Evolutionary conservation across 2,113 vertebrate genomes (phyloP), one percentile per base, ranked within the genome.

Genomic region (Gorsachius goisagi): DNA sequence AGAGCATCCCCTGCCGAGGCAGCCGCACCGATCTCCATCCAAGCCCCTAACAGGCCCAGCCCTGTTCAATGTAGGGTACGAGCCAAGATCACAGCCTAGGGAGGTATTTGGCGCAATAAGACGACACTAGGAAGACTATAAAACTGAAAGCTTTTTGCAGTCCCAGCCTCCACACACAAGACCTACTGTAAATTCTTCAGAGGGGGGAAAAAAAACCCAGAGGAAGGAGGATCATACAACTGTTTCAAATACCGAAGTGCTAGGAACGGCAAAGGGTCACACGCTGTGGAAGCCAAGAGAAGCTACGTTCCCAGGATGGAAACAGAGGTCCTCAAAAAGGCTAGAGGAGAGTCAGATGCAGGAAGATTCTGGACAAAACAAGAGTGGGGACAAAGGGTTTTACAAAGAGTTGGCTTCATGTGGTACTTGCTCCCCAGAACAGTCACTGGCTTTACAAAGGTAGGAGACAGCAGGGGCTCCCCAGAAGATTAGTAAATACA

Each of bases 1-100:
- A 89, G 74, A 94, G 85, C 82, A 95, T 77, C 92, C 83, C 93
- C 88, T 93, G 89, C 77, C 7, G 93, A 97, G 93, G 73, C 83
- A 87, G 81, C 78, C 88, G 82, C 95, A 92, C 11, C 9, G 37
- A 67, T 56, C 78, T 63, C 92, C 94, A 89, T 93, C 84, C 92
- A 95, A 95, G 67, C 49, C 58, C 80, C 3, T 2, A 95, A 90
- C 73, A 96, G 96, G 94, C 92, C 86, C 80, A 90, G 73, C 85
- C 92, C 96, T 96, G 93, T 96, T 96, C 69, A 64, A 66, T 5
- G 2, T 9, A 86, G 41, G 28, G 79, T 33, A 60, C 0, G 19
- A 87, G 91, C 92, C 93, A 88, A 95, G 80, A 86, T 92, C 64
- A 24, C 66, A 87, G 88, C 69, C 80, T 45, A 35, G 21, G 55